Evolutionary conservation across 2,888 invertebrate genomes (phyloP), one percentile per base, ranked within the genome.

Genomic region (Alentia gelatinosa): DNA sequence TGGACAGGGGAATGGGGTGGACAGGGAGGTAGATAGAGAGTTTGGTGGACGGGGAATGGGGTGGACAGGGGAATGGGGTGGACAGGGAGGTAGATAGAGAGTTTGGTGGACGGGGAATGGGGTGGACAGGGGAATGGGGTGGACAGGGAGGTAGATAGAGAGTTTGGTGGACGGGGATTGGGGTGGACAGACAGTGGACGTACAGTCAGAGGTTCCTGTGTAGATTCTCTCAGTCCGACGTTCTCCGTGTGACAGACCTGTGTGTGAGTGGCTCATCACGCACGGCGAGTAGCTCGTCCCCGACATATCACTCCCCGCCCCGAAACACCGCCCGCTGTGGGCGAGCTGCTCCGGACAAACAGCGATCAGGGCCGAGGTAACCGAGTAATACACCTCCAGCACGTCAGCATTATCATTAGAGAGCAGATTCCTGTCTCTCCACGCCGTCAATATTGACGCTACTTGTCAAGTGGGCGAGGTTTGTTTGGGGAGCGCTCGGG

Each of bases 351-450:
- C 83, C 39, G 4, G 37, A 40, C 19, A 56, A n/a, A n/a, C 23
- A n/a, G 56, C 19, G 56, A 19, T 3, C 5, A n/a, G 56, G 56
- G 23, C 56, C 23, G 33, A 19, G 19, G 30, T 86, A 42, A 86
- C 47, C 86, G 42, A 86, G 47, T 86, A 86, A 86, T 86, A 86
- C 42, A 35, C 7, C 86, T 26, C 37, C n/a, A 79, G 79, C 35
- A 39, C 39, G 7, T 15, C 47, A 26, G 86, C 86, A 86, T 50
- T 86, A 86, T 86, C 86, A 47, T 86, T 86, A 42, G 86, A 86
- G 47, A 86, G 86, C 86, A 86, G 47, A 86, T 86, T 86, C 86
- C 26, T 86, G 86, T 86, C 86, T 86, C 47, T 42, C 86, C 33
- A 30, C 86, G 42, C 9, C 26, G 26, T 33, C 86, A 86, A 86